Conservation (phyloP, 2,113 vertebrate species). For the Eretmochelys imbricata region DNA sequence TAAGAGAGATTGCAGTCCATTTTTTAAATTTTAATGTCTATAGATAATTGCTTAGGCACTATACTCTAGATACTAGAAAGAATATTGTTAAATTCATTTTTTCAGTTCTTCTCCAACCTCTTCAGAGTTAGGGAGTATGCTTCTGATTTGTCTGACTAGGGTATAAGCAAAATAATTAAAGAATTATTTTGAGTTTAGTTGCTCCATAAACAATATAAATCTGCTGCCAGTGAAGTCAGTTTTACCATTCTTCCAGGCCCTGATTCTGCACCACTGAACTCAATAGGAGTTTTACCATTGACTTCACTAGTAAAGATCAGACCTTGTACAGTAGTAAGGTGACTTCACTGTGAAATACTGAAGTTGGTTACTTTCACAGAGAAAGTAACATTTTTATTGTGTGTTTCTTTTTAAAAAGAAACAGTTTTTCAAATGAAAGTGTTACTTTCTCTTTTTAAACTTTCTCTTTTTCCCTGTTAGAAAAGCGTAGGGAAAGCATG, state of each 20-base stretch:
- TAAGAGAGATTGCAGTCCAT: background rate
- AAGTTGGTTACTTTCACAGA: background rate
- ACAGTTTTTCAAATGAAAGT: background rate
- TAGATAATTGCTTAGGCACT: fast-evolving
- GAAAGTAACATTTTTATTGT: background rate
- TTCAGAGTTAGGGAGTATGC: background rate
- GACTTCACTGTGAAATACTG: background rate
- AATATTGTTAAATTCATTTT: background rate
- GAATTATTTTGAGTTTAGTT: background rate
- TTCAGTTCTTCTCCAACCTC: background rate
- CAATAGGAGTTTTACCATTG: background rate
- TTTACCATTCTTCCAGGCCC: background rate
- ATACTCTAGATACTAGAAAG: fast-evolving
- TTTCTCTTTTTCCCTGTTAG: background rate
- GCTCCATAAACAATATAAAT: background rate
- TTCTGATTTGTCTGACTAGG: background rate
- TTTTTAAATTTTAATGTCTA: background rate
- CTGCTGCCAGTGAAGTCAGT: background rate
- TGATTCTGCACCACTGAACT: background rate
- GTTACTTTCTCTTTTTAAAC: background rate
- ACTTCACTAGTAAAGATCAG: background rate
- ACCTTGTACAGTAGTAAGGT: background rate
- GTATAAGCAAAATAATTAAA: background rate
- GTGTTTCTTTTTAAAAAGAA: background rate
- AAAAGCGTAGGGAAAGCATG: background rate